Percentiles rank a stretch among this genome's conserved stretches.
Evolutionary conservation across 2,888 invertebrate species (phyloP).

Genomic region (Acrobasis repandana): DNA sequence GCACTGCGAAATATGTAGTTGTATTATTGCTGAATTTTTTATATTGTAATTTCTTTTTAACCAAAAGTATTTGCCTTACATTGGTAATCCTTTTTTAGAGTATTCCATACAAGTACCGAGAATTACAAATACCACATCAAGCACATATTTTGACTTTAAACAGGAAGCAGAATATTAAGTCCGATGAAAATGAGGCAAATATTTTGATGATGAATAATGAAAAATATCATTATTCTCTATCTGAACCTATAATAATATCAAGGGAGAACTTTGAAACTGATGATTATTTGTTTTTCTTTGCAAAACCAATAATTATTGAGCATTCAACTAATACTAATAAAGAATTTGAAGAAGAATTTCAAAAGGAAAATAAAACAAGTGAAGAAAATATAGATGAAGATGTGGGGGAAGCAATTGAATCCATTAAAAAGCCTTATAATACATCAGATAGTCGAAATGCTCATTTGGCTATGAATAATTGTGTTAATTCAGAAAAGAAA

Average conservation of each 20-base stretch:
- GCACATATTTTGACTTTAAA: constrained; percentile 42
- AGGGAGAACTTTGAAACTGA: constrained; percentile 32
- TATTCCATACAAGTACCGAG: constrained; percentile 60
- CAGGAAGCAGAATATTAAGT: constrained; percentile 31
- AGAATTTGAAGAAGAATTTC: background rate
- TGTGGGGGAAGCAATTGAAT: background rate
- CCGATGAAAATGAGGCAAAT: background rate
- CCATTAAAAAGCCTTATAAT: background rate
- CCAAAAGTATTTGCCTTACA: constrained; percentile 25
- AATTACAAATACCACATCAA: constrained; percentile 48
- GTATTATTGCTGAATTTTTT: constrained; percentile 15
- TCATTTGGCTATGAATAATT: background rate
- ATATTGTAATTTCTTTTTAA: background rate
- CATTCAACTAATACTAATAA: constrained; percentile 10
- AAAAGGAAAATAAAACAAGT: constrained; percentile 9
- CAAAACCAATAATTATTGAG: constrained; percentile 31
- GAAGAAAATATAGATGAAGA: background rate
- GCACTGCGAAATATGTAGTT: background rate
- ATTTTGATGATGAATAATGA: background rate
- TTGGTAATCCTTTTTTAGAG: constrained; percentile 57
- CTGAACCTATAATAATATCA: constrained; percentile 40
- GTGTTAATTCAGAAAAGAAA: background rate
- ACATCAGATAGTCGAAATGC: background rate
- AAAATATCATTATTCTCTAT: constrained; percentile 28
- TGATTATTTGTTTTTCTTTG: constrained; percentile 39